These are phyloP conservation scores for Eumacrocentrus americanus DNA, from an alignment of 2,888 invertebrate genomes.

Conservation along the genomic window DNA sequence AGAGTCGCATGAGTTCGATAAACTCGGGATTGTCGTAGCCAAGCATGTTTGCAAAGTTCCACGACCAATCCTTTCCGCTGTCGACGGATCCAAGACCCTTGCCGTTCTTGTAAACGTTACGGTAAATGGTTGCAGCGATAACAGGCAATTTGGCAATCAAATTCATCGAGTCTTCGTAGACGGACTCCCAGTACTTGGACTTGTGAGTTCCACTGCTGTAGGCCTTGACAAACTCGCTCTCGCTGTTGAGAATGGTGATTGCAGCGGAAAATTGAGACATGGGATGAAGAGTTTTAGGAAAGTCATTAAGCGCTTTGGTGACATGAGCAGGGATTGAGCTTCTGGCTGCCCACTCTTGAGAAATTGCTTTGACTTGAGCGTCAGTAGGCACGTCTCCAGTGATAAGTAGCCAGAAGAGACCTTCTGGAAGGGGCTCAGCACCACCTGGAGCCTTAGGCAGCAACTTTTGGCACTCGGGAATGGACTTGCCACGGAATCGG, in stretches of 20 bases:
- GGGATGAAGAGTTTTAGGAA: conserved; percentile 88
- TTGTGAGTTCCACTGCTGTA: conserved; percentile 89
- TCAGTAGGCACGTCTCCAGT: conserved; percentile 88
- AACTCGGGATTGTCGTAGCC: conserved; percentile 86
- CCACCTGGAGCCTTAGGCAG: conserved; percentile 84
- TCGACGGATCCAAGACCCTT: conserved; percentile 89
- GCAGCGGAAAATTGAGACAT: conserved; percentile 95
- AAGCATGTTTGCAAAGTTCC: conserved; percentile 90
- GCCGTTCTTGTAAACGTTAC: conserved; percentile 76
- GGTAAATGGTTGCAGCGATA: conserved; percentile 91
- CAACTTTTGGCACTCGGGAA: conserved; percentile 89
- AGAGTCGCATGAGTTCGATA: conserved; percentile 89
- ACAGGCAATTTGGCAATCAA: conserved; percentile 94
- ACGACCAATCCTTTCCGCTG: conserved; percentile 88
- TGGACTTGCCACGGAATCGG: conserved; percentile 90
- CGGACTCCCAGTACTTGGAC: conserved; percentile 87
- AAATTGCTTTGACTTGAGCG: conserved; percentile 69
- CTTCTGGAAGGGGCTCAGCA: conserved; percentile 87
- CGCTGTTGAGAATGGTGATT: conserved; percentile 88
- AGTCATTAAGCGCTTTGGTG: conserved; percentile 90
- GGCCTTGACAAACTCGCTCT: conserved; percentile 90
- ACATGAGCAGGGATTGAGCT: conserved; percentile 85
- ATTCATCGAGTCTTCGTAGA: conserved; percentile 93
- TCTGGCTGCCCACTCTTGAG: conserved; percentile 70
- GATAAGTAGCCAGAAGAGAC: conserved; percentile 90